Evolutionary conservation across 2,888 invertebrate genomes (phyloP).

Genomic region (Elgonia sp.): DNA sequence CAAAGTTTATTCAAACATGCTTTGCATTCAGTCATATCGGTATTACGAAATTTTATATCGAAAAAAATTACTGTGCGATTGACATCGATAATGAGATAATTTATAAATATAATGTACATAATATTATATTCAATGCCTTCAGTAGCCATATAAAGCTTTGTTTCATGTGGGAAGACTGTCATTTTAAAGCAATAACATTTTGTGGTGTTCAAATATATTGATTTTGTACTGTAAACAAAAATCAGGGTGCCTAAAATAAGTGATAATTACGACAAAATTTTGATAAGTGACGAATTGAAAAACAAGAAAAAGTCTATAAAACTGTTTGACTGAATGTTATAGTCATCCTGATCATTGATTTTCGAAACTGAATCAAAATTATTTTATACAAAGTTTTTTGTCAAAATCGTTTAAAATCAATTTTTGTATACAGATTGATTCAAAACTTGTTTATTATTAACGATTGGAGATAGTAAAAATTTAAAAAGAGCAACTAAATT

Average conservation of each 20-base stretch:
- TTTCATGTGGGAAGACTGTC: conserved; percentile 55
- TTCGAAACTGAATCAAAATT: conserved; percentile 30
- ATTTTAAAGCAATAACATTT: conserved; percentile 43
- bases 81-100: conserved; percentile 19
- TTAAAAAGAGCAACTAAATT: too few species aligned
- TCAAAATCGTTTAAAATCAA: background rate
- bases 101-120: conserved; percentile 52
- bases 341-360: conserved; percentile 24
- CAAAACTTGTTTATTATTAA: conserved; percentile 17
- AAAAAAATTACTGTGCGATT: background rate
- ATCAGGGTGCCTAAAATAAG: conserved; percentile 42
- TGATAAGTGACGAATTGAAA: too few species aligned
- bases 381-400: conserved; percentile 4
- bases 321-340: background rate
- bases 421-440: conserved; percentile 7
- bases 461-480: background rate
- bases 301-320: background rate
- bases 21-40: conserved; percentile 6
- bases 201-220: conserved; percentile 20
- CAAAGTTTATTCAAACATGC: conserved; percentile 4
- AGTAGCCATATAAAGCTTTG: conserved; percentile 47
- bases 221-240: conserved; percentile 28
- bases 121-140: conserved; percentile 54
- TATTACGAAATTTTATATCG: conserved; percentile 11
- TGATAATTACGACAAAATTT: too few species aligned